phyloP scores from a whole-genome alignment of 2,113 vertebrate species.

The Oncorhynchus clarkii region DNA sequence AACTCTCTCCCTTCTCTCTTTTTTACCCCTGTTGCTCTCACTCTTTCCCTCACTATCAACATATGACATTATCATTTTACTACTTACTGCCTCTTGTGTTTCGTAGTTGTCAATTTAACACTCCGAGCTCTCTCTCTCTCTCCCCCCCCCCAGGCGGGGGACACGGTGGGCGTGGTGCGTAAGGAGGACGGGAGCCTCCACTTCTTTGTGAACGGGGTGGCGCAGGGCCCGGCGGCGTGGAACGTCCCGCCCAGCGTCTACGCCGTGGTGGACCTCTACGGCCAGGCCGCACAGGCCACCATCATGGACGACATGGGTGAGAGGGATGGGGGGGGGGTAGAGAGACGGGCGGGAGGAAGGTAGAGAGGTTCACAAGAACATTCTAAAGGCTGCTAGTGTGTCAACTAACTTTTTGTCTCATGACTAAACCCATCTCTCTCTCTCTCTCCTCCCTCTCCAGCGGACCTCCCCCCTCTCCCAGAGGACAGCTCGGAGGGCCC shows the following conservation, averaged over 20 bases:
- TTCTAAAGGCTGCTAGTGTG: too few relatives aligned
- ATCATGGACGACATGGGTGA: conserved; percentile 90
- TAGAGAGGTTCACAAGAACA: too few relatives aligned
- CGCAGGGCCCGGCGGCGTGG: conserved; percentile 89
- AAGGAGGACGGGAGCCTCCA: conserved; percentile 90
- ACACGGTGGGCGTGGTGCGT: conserved; percentile 90
- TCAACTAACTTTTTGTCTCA: neutral
- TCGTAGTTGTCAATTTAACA: neutral
- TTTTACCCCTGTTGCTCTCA: too few relatives aligned
- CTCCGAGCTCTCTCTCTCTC: neutral
- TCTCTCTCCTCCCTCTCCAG: conserved; percentile 29
- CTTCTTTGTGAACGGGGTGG: conserved; percentile 91
- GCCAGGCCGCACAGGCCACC: conserved; percentile 91
- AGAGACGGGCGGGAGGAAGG: neutral
- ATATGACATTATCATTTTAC: too few relatives aligned
- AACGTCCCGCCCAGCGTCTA: conserved; percentile 87
- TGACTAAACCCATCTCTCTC: too few relatives aligned
- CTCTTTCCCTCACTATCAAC: neutral
- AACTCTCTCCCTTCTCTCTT: too few relatives aligned
- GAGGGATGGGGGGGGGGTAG: neutral
- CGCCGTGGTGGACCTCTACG: conserved; percentile 90
- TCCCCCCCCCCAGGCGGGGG: conserved; percentile 79
- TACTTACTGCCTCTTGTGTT: too few relatives aligned
- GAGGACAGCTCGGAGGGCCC: conserved; percentile 82
- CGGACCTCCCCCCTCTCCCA: conserved; percentile 80